Base-by-base conservation (phyloP, 2,113 vertebrate species). In the Nymphicus hollandicus region DNA sequence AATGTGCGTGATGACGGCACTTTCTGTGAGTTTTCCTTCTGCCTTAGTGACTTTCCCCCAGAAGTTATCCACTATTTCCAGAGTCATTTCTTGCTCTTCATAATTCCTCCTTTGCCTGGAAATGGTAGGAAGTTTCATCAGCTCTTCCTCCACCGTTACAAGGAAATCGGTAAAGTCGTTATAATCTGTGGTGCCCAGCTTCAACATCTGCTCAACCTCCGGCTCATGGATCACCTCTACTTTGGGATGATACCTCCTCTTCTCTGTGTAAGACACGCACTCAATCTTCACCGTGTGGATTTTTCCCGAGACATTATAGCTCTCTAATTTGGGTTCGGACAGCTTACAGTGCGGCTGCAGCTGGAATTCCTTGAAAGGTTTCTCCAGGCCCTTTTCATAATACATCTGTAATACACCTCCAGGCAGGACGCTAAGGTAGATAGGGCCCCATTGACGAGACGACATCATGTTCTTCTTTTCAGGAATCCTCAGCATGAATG, bases 381-480 rank as follows among this genome's bases (percentile, higher is more conserved):
- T 99, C 94, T 99, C 99, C 72, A 99, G 97, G 10, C 99, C 99
- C 89, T 99, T 98, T 92, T 99, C 99, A 1, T 99, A 99, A 91
- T 98, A 99, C 98, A 99, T 98, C 96, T 99, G 99, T 90, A 99
- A 89, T 43, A 99, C 95, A 3, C 99, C 99, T 79, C 99, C 99
- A 0, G 98, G 93, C 64, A 99, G 86, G 84, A 99, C 91, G 3
- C 98, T 98, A 23, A 99, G 98, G 93, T 99, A 99, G 95, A 99
- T 99, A 3, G 99, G 99, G 4, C 99, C 99, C 99, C 99, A 99
- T 58, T 99, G 99, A 47, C 99, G 98, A 18, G 99, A 99, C 0
- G 99, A 99, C 99, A 99, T 99, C 97, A 99, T 98, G 97, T 99
- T 99, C 97, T 99, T 99, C 97, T 99, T 99, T 89, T 99, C 99